These are phyloP conservation scores for Mohoua ochrocephala DNA, from an alignment of 2,113 vertebrate species.

Conservation along the genomic window DNA sequence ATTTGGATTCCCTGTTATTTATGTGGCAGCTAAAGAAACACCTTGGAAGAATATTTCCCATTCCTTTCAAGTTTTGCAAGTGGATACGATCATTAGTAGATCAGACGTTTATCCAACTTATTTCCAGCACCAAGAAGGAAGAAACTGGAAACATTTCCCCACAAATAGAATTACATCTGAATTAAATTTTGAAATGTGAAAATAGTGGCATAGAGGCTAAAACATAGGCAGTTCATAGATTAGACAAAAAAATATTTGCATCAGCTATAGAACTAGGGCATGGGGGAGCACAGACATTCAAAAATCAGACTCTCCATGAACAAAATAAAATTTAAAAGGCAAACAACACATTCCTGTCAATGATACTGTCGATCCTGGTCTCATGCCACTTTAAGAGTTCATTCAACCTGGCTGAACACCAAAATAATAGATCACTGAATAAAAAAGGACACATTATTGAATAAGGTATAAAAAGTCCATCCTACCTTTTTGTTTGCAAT, in stretches of 20 bases:
- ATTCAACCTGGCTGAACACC: neutral
- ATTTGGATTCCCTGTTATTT: neutral
- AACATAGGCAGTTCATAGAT: neutral
- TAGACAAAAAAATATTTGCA: neutral
- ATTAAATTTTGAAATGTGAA: neutral
- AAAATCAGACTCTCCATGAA: neutral
- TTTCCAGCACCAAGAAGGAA: neutral
- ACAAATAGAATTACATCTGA: neutral
- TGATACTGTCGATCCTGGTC: neutral
- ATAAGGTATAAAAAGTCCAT: neutral
- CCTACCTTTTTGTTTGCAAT: neutral
- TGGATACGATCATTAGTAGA: neutral
- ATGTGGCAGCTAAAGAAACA: neutral
- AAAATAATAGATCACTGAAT: neutral
- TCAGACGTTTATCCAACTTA: neutral
- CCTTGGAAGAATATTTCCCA: neutral
- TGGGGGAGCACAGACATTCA: neutral
- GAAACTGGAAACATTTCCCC: neutral
- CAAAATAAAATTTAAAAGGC: neutral
- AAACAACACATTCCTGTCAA: neutral
- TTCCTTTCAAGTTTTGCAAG: neutral
- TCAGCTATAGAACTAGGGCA: neutral
- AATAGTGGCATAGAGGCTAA: neutral
- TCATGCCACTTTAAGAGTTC: neutral
- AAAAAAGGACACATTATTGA: neutral